phyloP scores from a whole-genome alignment of 1,140 invertebrate genomes.

The Musca vetustissima region DNA sequence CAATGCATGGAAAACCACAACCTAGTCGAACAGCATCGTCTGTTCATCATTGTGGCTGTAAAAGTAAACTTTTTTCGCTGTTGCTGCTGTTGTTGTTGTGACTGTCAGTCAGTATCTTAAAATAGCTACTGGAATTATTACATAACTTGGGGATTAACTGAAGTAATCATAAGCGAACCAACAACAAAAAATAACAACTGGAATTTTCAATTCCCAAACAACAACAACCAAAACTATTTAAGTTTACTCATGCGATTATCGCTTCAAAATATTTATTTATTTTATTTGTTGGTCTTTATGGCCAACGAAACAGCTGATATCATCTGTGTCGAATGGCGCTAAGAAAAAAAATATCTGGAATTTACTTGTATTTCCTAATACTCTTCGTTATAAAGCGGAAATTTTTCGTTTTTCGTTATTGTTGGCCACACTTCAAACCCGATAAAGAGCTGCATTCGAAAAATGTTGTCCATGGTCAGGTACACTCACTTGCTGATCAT shows the following conservation, averaged over 20 bases:
- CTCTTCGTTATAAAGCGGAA: no score
- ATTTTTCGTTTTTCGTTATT: no score
- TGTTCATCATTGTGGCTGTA: no score
- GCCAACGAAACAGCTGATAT: constrained; percentile 3
- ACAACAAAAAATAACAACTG: constrained; percentile 7
- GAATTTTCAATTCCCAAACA: no score
- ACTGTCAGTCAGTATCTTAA: no score
- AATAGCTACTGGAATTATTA: constrained; percentile 16
- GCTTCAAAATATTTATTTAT: neutral
- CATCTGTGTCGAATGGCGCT: no score
- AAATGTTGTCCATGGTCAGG: constrained; percentile 17
- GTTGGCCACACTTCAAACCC: neutral
- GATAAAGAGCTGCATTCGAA: neutral
- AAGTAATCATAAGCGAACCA: constrained; percentile 4
- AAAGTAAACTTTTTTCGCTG: no score
- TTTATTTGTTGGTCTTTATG: neutral
- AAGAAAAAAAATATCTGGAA: no score
- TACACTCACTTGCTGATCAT: neutral
- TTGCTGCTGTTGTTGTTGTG: no score
- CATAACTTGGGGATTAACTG: constrained; percentile 16
- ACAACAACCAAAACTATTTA: constrained; percentile 6
- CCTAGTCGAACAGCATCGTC: no score
- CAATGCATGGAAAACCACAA: no score
- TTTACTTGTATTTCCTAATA: constrained; percentile 18
- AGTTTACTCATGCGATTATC: constrained; percentile 14